phyloP scores from a whole-genome alignment of 1,140 invertebrate species.

The Caenorhabditis brenneri region DNA sequence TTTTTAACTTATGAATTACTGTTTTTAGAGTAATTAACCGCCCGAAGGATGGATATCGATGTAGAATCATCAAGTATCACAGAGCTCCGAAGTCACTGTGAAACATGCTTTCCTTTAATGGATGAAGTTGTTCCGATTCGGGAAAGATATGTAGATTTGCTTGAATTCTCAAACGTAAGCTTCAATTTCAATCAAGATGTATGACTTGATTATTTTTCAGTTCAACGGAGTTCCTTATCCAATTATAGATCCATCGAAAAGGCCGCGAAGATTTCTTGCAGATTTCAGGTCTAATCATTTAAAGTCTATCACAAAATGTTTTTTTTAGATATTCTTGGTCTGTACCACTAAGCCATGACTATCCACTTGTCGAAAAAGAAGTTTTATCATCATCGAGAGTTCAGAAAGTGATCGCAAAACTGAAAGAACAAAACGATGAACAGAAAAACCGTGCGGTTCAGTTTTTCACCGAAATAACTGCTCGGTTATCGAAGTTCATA shows the following conservation, averaged over 20 bases:
- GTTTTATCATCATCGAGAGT: neutral
- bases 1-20: neutral
- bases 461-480: slow-evolving; percentile 55
- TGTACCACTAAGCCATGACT: neutral
- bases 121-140: slow-evolving; percentile 2
- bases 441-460: slow-evolving; percentile 44
- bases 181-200: neutral
- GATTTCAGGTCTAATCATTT: slow-evolving; percentile 58
- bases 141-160: slow-evolving; percentile 48
- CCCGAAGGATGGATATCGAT: neutral
- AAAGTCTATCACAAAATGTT: no score
- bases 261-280: slow-evolving; percentile 45
- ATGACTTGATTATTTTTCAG: neutral
- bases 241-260: neutral
- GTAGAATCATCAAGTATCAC: slow-evolving; percentile 7
- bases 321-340: neutral
- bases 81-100: neutral
- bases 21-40: neutral
- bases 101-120: slow-evolving; percentile 14
- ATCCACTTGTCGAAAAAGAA: neutral
- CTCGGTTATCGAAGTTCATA: slow-evolving; percentile 52
- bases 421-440: slow-evolving; percentile 22
- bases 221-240: slow-evolving; percentile 48
- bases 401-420: neutral
- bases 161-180: slow-evolving; percentile 45